phyloP scores from a whole-genome alignment of 2,113 vertebrate genomes.

The Phaetusa simplex region DNA sequence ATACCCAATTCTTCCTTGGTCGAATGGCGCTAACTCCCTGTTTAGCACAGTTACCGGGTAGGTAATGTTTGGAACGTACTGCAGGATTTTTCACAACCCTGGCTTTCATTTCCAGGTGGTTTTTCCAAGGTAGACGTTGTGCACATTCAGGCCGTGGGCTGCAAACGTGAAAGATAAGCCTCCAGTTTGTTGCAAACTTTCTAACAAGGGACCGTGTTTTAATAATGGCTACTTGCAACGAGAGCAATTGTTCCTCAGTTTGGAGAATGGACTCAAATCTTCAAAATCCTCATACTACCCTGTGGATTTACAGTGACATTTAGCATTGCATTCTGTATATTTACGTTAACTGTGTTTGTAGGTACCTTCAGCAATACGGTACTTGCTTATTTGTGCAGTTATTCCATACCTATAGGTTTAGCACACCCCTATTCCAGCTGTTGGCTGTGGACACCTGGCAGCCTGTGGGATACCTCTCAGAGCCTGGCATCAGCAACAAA shows the following conservation, averaged over 20 bases:
- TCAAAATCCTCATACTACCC: not conserved
- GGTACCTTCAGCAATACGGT: not conserved
- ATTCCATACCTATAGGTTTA: fast-evolving
- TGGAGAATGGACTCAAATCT: not conserved
- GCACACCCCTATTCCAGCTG: not conserved
- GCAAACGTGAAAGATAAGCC: not conserved
- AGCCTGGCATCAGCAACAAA: not conserved
- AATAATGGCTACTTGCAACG: not conserved
- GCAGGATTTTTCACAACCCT: not conserved
- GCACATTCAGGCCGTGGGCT: not conserved
- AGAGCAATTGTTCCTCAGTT: not conserved
- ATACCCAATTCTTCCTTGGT: not conserved
- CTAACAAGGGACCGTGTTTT: not conserved
- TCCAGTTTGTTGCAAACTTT: not conserved
- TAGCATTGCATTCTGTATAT: not conserved
- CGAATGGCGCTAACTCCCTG: not conserved
- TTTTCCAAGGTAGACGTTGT: not conserved
- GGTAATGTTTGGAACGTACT: fast-evolving
- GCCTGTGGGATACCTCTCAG: not conserved
- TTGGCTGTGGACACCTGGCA: not conserved
- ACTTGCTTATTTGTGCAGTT: not conserved
- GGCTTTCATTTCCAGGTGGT: not conserved
- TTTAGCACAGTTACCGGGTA: fast-evolving
- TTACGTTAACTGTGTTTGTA: not conserved
- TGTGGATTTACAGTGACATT: not conserved